Conservation (phyloP, 2,888 invertebrate genomes). For the Pseudoips prasinana region DNA sequence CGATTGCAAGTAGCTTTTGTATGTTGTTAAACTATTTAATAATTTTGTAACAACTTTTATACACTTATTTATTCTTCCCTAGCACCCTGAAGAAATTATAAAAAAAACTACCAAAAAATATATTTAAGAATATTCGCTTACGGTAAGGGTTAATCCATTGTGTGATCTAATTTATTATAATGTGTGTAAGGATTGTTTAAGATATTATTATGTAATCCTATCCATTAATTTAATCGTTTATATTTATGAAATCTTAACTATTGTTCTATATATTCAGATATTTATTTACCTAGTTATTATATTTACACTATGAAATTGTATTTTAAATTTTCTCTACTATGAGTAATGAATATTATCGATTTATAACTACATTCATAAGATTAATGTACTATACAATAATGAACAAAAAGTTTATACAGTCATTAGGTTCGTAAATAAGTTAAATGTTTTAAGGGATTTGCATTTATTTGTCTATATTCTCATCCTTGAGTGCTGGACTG, state of each 20-base stretch:
- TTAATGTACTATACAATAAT: slow-evolving; percentile 20
- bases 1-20: slow-evolving; percentile 77
- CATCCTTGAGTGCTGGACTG: no score
- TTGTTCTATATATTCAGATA: slow-evolving; percentile 28
- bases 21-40: slow-evolving; percentile 78
- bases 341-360: slow-evolving; percentile 24
- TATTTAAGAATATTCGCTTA: slow-evolving; percentile 29
- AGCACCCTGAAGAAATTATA: slow-evolving; percentile 68
- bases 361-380: slow-evolving; percentile 23
- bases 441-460: slow-evolving; percentile 10
- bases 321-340: slow-evolving; percentile 30
- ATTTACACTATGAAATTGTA: slow-evolving; percentile 30
- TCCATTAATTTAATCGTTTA: slow-evolving; percentile 19
- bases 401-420: slow-evolving; percentile 12
- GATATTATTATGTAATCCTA: slow-evolving; percentile 13
- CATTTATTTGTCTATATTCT: slow-evolving; percentile 16
- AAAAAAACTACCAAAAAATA: slow-evolving; percentile 32
- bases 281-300: slow-evolving; percentile 29
- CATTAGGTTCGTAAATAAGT: slow-evolving; percentile 18
- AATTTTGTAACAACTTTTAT: slow-evolving; percentile 80
- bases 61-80: slow-evolving; percentile 81
- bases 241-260: slow-evolving; percentile 26
- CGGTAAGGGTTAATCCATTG: slow-evolving; percentile 18
- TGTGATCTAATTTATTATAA: slow-evolving; percentile 11
- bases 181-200: slow-evolving; percentile 10